These are phyloP conservation scores for Apamea sordens DNA, from an alignment of 2,888 invertebrate species.

Conservation along the genomic window DNA sequence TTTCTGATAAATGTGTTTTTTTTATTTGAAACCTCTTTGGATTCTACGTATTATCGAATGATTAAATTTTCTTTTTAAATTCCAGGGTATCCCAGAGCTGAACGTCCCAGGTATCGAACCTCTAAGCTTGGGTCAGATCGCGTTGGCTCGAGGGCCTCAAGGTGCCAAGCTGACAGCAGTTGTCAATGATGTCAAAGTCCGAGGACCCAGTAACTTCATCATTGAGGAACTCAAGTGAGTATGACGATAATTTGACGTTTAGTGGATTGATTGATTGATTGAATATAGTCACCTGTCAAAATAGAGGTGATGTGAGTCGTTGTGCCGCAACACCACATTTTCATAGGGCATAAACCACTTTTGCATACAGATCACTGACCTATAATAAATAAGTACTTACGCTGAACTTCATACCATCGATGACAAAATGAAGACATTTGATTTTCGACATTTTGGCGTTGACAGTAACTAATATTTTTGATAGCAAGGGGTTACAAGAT, in stretches of 20 bases:
- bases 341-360: too few relatives aligned
- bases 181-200: conserved; percentile 91
- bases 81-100: conserved; percentile 92
- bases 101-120: conserved; percentile 93
- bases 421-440: too few relatives aligned
- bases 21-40: neutral
- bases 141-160: conserved; percentile 90
- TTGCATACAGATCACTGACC: too few relatives aligned
- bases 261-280: neutral
- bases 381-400: too few relatives aligned
- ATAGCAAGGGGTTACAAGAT: too few relatives aligned
- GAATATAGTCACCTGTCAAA: neutral
- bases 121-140: conserved; percentile 91
- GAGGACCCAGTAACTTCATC: conserved; percentile 91
- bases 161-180: conserved; percentile 91
- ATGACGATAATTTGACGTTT: neutral
- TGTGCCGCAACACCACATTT: too few relatives aligned
- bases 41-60: neutral
- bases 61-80: conserved; percentile 37
- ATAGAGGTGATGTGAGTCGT: neutral
- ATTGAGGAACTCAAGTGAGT: conserved; percentile 91
- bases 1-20: neutral
- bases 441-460: too few relatives aligned
- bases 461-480: too few relatives aligned
- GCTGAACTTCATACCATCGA: too few relatives aligned